Evolutionary conservation across 2,113 vertebrate species (phyloP), one percentile per base, ranked within the genome.

Genomic region (Melanocharis versteri): DNA sequence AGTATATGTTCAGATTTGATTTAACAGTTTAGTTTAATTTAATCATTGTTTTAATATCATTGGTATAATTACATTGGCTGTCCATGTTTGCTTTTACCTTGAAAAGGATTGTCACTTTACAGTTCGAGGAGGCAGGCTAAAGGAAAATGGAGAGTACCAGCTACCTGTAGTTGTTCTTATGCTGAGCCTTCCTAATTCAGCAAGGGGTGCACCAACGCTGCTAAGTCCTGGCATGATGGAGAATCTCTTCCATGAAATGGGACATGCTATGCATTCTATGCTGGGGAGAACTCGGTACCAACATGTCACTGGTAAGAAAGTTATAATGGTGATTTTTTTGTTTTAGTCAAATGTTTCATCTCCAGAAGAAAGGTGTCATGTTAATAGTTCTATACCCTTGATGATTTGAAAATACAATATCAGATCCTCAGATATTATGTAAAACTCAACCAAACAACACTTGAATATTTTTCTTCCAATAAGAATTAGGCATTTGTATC

Each of bases 221-320:
- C 97, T 99, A 20, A 99, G 98, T 23, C 99, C 99, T 3, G 98
- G 98, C 22, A 99, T 99, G 99, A 99, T 99, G 99, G 99, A 99
- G 90, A 99, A 99, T 95, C 99, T 99, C 35, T 99, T 99, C 97
- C 99, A 99, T 30, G 99, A 99, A 96, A 99, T 99, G 99, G 99
- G 99, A 2, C 99, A 99, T 48, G 99, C 99, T 89, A 99, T 99
- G 99, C 99, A 99, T 97, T 99, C 99, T 11, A 99, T 99, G 99
- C 97, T 99, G 73, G 99, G 99, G 57, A 98, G 99, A 82, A 99
- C 99, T 56, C 98, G 98, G 39, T 99, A 99, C 97, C 99, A 99
- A 48, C 99, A 99, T 4, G 98, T 99, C 78, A 99, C 99, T 30
- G 99, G 99, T 99, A 95, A 97, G 92, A 40, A 31, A 35, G 5